Percentiles rank a stretch among this genome's conserved stretches.
Conservation (phyloP, 2,888 invertebrate species). For the Anodontia alba region DNA sequence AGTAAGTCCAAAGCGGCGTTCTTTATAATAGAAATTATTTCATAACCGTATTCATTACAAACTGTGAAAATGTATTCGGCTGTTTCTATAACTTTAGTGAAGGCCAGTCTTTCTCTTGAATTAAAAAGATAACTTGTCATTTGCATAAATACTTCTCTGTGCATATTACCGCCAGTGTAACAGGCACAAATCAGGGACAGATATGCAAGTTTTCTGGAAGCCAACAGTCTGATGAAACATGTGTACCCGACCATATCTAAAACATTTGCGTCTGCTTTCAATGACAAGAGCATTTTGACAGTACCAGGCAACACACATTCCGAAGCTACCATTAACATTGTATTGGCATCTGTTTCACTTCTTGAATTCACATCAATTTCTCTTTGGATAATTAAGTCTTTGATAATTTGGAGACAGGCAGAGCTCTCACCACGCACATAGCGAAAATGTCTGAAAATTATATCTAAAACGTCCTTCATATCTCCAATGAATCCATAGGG, state of each 20-base stretch:
- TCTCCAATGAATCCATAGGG: too few relatives aligned
- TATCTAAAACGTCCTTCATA: background rate
- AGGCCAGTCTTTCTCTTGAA: background rate
- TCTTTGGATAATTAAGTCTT: background rate
- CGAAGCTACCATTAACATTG: background rate
- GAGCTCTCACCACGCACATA: background rate
- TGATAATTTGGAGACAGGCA: background rate
- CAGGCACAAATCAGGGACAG: background rate
- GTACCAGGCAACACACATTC: background rate
- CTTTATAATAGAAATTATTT: background rate
- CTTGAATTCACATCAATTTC: background rate
- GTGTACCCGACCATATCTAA: background rate
- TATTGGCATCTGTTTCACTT: background rate
- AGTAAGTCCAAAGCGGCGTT: conserved; percentile 1
- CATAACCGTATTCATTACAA: background rate
- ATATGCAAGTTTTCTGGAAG: background rate
- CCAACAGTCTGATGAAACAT: background rate
- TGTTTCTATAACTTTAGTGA: background rate
- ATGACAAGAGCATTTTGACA: background rate
- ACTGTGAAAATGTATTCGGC: background rate
- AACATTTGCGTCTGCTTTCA: background rate
- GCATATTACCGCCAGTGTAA: background rate
- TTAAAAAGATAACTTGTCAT: background rate
- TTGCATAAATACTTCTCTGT: background rate
- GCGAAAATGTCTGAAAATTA: background rate